A percentile compares a stretch with the other conserved stretches of the same genome.
Evolutionary conservation across 2,113 vertebrate genomes (phyloP).

Genomic region (Eubucco bourcierii): DNA sequence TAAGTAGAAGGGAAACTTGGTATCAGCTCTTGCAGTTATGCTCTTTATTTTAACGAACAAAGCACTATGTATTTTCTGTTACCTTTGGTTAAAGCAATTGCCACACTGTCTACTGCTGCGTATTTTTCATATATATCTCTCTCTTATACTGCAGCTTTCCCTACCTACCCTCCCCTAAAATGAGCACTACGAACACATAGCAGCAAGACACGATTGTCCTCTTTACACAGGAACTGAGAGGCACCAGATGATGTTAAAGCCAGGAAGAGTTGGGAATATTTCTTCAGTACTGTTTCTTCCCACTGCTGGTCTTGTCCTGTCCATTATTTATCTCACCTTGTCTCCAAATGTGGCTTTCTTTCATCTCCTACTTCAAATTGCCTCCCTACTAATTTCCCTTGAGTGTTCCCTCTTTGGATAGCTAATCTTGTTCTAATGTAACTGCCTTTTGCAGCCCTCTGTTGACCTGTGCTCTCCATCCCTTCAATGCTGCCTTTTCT

Average conservation of each 20-base stretch:
- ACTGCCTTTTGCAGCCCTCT: neutral
- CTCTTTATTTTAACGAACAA: neutral
- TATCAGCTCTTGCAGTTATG: neutral
- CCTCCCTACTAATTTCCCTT: neutral
- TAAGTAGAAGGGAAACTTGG: neutral
- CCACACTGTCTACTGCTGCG: neutral
- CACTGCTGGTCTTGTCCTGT: neutral
- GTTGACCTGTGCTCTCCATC: neutral
- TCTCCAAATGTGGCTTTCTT: neutral
- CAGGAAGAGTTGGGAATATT: neutral
- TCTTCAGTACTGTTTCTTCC: neutral
- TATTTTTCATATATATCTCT: neutral
- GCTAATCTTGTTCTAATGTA: neutral
- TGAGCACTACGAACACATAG: rapidly evolving
- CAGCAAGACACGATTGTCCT: neutral
- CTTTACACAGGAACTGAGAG: neutral
- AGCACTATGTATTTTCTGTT: neutral
- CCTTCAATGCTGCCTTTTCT: neutral
- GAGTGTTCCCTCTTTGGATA: neutral
- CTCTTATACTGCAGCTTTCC: neutral
- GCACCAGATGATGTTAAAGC: neutral
- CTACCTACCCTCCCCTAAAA: neutral
- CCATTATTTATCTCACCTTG: neutral
- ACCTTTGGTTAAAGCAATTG: neutral
- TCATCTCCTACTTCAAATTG: neutral